Base-by-base conservation (phyloP, 2,113 vertebrate genomes). In the Grus americana region DNA sequence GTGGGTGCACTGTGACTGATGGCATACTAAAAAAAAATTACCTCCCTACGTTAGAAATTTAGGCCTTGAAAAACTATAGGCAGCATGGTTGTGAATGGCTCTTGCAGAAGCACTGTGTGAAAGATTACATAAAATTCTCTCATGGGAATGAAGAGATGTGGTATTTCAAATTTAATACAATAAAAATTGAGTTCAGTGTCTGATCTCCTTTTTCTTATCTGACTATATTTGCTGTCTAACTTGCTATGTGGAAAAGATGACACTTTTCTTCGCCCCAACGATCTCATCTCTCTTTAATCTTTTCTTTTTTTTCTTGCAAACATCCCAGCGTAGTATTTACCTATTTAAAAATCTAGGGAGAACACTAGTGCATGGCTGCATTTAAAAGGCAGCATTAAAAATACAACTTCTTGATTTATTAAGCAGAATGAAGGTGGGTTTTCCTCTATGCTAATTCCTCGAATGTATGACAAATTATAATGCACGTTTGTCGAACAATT, bases 141-240 rank as follows among this genome's bases (percentile, higher is more conserved):
- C 47, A 1, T 16, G 70, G 57, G 91, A 85, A 72, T 34, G 44
- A 59, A 58, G 78, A 68, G 34, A 73, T 36, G 78, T 61, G 46
- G 36, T 72, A 85, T 91, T 96, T 94, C 91, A 79, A 85, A 91
- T 89, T 57, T 68, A 82, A 87, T 90, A 68, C 70, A 90, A 82
- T 68, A 92, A 93, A 93, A 94, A 91, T 49, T 49, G 80, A 90
- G 57, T 94, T 79, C 73, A 49, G 34, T 79, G 84, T 75, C 91
- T 87, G 91, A 95, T 87, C 65, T 88, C 24, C 44, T 88, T 68
- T 91, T 85, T 59, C 30, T 30, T 81, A 84, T 70, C 68, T 81
- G 80, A 52, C 73, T 81, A 1, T 91, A 44, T 94, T 94, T 91
- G 47, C 91, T 89, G 15, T 78, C 83, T 81, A 40, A 67, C 76